phyloP scores from a whole-genome alignment of 53 echinoderm and acorn worm genomes.

The Crossaster papposus region DNA sequence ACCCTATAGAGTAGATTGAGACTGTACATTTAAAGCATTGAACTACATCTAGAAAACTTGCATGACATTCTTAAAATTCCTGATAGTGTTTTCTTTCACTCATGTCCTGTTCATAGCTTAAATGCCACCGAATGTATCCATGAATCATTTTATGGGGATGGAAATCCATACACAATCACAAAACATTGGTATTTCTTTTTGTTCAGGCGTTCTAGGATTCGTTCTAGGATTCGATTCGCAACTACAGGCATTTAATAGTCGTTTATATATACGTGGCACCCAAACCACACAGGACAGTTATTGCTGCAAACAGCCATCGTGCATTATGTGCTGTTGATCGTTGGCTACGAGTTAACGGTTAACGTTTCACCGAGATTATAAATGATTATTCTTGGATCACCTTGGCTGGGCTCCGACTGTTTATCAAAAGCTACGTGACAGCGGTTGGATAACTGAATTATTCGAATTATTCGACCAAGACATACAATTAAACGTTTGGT shows the following conservation, averaged over 20 bases:
- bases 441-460: not conserved
- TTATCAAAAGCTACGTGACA: not conserved
- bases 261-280: not conserved
- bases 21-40: too few species aligned
- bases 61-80: too few species aligned
- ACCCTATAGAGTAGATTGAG: too few species aligned
- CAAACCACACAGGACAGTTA: not conserved
- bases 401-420: not conserved
- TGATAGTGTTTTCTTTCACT: not conserved
- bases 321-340: not conserved
- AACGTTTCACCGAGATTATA: not conserved
- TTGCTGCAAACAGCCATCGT: not conserved
- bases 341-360: not conserved
- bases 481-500: not conserved
- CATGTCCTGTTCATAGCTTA: not conserved
- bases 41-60: too few species aligned
- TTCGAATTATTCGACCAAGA: not conserved
- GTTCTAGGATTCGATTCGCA: too few species aligned
- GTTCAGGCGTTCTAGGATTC: not conserved
- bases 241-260: not conserved
- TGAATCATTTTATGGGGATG: not conserved
- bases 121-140: not conserved
- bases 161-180: not conserved
- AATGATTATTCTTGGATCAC: conserved; percentile 1
- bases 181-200: not conserved